Conservation (phyloP, 2,113 vertebrate species). For the Phaethon lepturus region DNA sequence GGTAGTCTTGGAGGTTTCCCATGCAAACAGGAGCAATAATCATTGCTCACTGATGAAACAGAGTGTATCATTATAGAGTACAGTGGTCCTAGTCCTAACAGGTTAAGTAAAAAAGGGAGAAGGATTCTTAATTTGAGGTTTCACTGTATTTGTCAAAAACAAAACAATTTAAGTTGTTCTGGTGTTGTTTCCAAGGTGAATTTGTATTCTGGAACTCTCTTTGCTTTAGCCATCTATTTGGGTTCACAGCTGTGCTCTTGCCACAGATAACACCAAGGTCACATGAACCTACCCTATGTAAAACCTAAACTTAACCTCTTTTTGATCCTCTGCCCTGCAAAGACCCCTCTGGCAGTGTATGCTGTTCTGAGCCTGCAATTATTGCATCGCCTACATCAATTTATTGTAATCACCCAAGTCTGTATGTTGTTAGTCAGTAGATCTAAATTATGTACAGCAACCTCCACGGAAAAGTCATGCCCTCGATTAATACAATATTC, state of each 20-base stretch:
- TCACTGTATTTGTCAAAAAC: not conserved
- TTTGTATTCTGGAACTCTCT: not conserved
- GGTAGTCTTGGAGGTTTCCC: not conserved
- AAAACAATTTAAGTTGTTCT: not conserved
- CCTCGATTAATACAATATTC: constrained; percentile 20
- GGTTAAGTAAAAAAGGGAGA: not conserved
- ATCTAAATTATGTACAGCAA: not conserved
- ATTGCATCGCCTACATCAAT: not conserved
- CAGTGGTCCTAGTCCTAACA: not conserved
- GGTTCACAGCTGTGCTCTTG: not conserved
- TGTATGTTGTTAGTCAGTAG: not conserved
- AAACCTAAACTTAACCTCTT: not conserved
- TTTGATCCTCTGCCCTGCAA: not conserved
- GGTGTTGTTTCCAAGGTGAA: not conserved
- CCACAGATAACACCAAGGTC: not conserved
- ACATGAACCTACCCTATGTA: not conserved
- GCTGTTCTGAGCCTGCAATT: not conserved
- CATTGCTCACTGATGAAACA: not conserved
- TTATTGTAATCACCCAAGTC: not conserved
- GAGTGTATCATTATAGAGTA: not conserved
- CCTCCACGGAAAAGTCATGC: not conserved
- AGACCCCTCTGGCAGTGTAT: not conserved
- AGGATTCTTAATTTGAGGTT: not conserved
- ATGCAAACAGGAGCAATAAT: not conserved
- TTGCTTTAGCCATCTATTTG: not conserved